Evolutionary conservation across 2,888 invertebrate species (phyloP).

Genomic region (Lagria hirta): DNA sequence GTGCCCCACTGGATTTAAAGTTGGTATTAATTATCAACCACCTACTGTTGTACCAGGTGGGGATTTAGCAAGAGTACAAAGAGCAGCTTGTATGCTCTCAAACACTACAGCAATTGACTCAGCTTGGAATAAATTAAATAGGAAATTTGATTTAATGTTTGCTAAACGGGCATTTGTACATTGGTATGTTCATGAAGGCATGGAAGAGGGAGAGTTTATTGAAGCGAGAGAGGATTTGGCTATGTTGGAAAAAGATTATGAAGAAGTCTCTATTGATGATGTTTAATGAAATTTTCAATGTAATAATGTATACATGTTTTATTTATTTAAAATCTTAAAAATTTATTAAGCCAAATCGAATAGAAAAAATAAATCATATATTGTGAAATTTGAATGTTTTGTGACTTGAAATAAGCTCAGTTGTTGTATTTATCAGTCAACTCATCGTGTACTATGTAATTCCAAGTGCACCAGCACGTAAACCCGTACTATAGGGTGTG

Average conservation of each 20-base stretch:
- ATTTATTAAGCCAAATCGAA: too few relatives aligned
- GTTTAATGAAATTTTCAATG: conserved; percentile 12
- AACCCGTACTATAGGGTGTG: too few relatives aligned
- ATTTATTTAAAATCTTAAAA: too few relatives aligned
- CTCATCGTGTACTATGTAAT: too few relatives aligned
- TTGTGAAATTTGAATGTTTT: too few relatives aligned
- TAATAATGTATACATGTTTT: not conserved
- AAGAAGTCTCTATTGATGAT: conserved; percentile 69
- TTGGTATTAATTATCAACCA: conserved; percentile 63
- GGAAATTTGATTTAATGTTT: conserved; percentile 94
- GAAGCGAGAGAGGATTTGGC: conserved; percentile 80
- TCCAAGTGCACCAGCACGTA: too few relatives aligned
- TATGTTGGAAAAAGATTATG: conserved; percentile 72
- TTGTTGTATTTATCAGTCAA: too few relatives aligned
- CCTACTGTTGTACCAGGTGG: conserved; percentile 76
- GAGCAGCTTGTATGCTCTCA: conserved; percentile 87
- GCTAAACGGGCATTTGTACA: conserved; percentile 93
- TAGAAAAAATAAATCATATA: too few relatives aligned
- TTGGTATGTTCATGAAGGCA: conserved; percentile 79
- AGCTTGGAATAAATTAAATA: conserved; percentile 87
- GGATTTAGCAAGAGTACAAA: conserved; percentile 78
- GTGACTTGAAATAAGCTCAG: too few relatives aligned
- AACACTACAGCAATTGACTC: conserved; percentile 91
- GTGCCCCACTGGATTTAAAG: conserved; percentile 91
- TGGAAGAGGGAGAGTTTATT: conserved; percentile 82